Evolutionary conservation across 1,140 invertebrate genomes (phyloP).

Genomic region (Gonioctena quinquepunctata): DNA sequence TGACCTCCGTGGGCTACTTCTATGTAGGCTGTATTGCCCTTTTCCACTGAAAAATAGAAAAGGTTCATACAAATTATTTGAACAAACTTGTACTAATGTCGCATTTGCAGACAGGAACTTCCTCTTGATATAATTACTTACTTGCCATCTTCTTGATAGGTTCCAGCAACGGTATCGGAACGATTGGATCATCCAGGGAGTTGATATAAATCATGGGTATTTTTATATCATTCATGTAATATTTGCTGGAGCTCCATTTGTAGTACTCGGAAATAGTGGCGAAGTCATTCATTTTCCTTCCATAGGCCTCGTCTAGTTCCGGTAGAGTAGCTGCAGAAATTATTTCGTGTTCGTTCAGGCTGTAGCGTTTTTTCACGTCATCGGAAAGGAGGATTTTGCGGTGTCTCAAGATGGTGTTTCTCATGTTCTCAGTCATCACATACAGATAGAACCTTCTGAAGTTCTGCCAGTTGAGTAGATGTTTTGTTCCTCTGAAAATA

Average conservation of each 20-base stretch:
- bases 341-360: slow-evolving; percentile 78
- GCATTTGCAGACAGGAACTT: no score
- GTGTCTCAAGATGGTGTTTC: slow-evolving; percentile 80
- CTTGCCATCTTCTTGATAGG: slow-evolving; percentile 76
- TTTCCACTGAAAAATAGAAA: slow-evolving; percentile 64
- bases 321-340: slow-evolving; percentile 82
- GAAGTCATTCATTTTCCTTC: slow-evolving; percentile 78
- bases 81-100: no score
- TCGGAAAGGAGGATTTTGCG: slow-evolving; percentile 75
- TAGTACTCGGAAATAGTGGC: slow-evolving; percentile 78
- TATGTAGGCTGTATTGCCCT: slow-evolving; percentile 73
- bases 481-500: slow-evolving; percentile 72
- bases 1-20: slow-evolving; percentile 89
- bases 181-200: slow-evolving; percentile 84
- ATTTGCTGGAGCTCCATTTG: slow-evolving; percentile 77
- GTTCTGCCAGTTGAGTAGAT: slow-evolving; percentile 83
- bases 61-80: no score
- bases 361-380: slow-evolving; percentile 70
- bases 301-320: slow-evolving; percentile 88
- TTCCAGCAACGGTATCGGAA: slow-evolving; percentile 73
- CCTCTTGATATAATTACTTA: no score
- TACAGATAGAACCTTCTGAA: slow-evolving; percentile 88
- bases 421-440: slow-evolving; percentile 89
- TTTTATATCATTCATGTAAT: slow-evolving; percentile 75
- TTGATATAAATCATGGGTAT: slow-evolving; percentile 90